These are phyloP conservation scores for Gymnoscelis rufifasciata DNA, from an alignment of 2,888 invertebrate species.

Conservation along the genomic window DNA sequence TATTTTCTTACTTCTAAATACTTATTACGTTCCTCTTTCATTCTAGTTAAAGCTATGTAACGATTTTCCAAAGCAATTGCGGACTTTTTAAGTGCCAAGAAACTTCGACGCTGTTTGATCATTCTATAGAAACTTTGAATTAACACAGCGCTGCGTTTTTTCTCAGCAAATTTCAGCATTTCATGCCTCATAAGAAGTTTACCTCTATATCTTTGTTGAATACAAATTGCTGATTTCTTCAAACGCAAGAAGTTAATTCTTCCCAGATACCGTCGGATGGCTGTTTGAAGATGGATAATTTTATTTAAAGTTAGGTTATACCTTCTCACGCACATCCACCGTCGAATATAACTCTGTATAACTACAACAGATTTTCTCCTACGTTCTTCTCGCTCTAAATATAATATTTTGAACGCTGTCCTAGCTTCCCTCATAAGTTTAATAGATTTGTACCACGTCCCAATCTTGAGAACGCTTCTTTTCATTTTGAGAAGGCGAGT, in stretches of 20 bases:
- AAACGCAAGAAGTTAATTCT: slow-evolving; percentile 44
- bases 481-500: slow-evolving; percentile 47
- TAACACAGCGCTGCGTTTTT: slow-evolving; percentile 41
- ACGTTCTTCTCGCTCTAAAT: slow-evolving; percentile 40
- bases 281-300: slow-evolving; percentile 49
- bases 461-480: slow-evolving; percentile 67
- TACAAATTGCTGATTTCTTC: slow-evolving; percentile 39
- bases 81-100: slow-evolving; percentile 42
- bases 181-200: slow-evolving; percentile 55
- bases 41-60: slow-evolving; percentile 49
- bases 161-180: slow-evolving; percentile 38
- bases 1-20: slow-evolving; percentile 49
- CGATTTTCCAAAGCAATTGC: slow-evolving; percentile 41
- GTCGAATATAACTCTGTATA: slow-evolving; percentile 51
- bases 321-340: slow-evolving; percentile 52
- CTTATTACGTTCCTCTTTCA: slow-evolving; percentile 49
- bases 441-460: slow-evolving; percentile 68
- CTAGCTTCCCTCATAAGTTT: slow-evolving; percentile 49
- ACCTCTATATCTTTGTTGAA: slow-evolving; percentile 64
- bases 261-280: slow-evolving; percentile 45
- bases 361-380: slow-evolving; percentile 43
- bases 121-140: slow-evolving; percentile 70
- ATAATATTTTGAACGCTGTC: slow-evolving; percentile 38
- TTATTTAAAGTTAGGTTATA: slow-evolving; percentile 40
- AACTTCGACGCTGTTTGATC: slow-evolving; percentile 40